Base-by-base conservation (phyloP, 2,888 invertebrate species). In the Anticlea derivata region DNA sequence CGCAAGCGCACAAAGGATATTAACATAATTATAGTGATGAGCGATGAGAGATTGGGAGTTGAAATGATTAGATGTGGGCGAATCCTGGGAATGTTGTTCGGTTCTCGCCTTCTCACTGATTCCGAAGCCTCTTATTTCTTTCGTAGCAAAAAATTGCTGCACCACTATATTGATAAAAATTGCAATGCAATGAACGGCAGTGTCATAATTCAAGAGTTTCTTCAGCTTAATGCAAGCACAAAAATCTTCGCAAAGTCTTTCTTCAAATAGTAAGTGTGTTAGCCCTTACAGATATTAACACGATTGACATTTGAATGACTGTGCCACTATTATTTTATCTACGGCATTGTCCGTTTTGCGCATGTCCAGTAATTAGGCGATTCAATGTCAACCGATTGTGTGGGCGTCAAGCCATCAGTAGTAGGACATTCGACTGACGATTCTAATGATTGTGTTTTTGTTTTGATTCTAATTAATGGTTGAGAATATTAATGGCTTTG, bases 261-360 rank as follows among this genome's bases (percentile, higher is more conserved):
- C 17, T 39, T 10, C 13, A 43, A 35, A 6, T 17, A 13, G 37
- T 17, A 38, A 39, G 10, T 11, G 8, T 30, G 17, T 35, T 11
- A 11, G 39, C 27, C 22, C 29, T 46, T 43, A 17, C 17, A 44
- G 26, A 41, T 40, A 69, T 70, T 73, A 70, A 70, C 50, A 43
- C 62, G 78, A 83, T 73, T 80, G 85, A 80, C 83, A 66, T 70
- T 61, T 83, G 82, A 85, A 85, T 82, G 79, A 75, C 61, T 67
- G 24, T 27, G 20, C 7, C 1, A 13, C 30, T 17, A 6, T 22
- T 22, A 37, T 44, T 38, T 34, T n/a, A 8, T 37, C 46, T 51
- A 48, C 58, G 60, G 55, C 60, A 63, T 63, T 64, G 60, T 58
- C 55, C 61, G 64, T 66, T 71, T 66, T 68, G 70, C 68, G 65